These are phyloP conservation scores for Peucedramus taeniatus DNA, from an alignment of 2,113 vertebrate genomes.

Conservation along the genomic window DNA sequence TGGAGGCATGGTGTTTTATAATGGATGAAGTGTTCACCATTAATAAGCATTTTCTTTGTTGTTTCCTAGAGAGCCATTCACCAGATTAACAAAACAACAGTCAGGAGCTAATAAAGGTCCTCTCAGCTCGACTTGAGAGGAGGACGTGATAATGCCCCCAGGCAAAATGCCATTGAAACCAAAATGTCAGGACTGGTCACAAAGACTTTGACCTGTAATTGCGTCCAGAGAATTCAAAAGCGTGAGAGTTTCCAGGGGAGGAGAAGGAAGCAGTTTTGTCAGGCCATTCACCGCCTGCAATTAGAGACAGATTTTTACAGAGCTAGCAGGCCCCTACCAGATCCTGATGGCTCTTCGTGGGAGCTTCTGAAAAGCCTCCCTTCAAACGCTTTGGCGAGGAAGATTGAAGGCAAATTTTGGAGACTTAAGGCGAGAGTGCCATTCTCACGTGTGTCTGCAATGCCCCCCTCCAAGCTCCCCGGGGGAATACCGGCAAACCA, in stretches of 20 bases:
- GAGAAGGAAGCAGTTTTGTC: neutral
- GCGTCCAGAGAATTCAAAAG: slow-evolving; percentile 32
- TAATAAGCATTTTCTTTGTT: slow-evolving; percentile 65
- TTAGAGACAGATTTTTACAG: neutral
- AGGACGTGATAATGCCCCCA: slow-evolving; percentile 4
- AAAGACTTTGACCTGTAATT: slow-evolving; percentile 65
- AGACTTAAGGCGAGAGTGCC: neutral
- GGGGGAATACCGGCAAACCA: neutral
- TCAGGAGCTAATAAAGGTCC: slow-evolving; percentile 45
- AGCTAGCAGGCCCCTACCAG: neutral
- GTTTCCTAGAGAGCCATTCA: slow-evolving; percentile 66
- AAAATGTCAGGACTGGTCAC: slow-evolving; percentile 4
- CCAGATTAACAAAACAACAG: slow-evolving; percentile 67
- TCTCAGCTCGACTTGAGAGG: slow-evolving; percentile 36
- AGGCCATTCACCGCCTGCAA: neutral
- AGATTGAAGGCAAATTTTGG: neutral
- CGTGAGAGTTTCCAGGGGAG: neutral
- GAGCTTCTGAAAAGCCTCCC: neutral
- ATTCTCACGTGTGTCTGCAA: neutral
- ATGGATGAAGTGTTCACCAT: slow-evolving; percentile 56
- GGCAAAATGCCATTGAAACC: slow-evolving; percentile 61
- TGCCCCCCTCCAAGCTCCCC: neutral
- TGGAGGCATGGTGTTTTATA: slow-evolving; percentile 40
- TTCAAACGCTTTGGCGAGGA: neutral
- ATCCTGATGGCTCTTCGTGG: neutral